Base-by-base conservation (phyloP, 2,797 vertebrate species). In the Clarias platycephalus region DNA sequence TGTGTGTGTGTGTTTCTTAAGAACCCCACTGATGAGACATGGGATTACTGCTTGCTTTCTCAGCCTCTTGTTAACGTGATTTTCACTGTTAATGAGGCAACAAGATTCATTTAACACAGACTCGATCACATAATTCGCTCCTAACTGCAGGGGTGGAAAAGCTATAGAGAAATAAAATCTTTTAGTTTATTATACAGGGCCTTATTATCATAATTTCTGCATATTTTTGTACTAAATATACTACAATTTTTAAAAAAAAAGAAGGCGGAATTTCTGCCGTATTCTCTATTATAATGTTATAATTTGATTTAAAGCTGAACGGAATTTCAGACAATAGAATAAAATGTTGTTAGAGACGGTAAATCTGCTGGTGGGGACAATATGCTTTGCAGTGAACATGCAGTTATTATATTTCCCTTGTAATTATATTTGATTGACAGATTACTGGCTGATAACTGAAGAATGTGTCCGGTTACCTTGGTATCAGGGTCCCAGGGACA, bases 401-500 rank as follows among this genome's bases (percentile, higher is more conserved):
- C 83, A 75, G 80, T 80, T 24, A 75, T 81, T 83, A 84, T 37
- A 84, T 63, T 37, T 78, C 64, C 37, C 37, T 53, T 44, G 76
- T 72, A 78, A 87, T 86, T 57, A 60, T n/a, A 24, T 66, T 63
- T 88, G 86, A 90, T 44, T 86, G 82, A 81, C 85, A 84, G 62
- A 63, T 44, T 44, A 70, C 24, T 58, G 81, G 6, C 62, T 84
- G 71, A 26, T 74, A 58, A 72, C 34, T 31, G 22, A 64, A 74
- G 70, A 44, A 71, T 80, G 84, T 81, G 83, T 71, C 22, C 44
- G 0, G 57, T 91, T 94, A 98, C 98, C 96, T 97, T 96, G 83
- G 93, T 94, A 71, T 94, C 89, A 49, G 94, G 94, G 93, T 98
- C 96, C 94, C 95, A 94, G 0, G 97, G 97, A 89, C 97, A 99